These are phyloP conservation scores for Craterocephalus amniculus DNA, from an alignment of 2,797 vertebrate genomes.

Conservation along the genomic window DNA sequence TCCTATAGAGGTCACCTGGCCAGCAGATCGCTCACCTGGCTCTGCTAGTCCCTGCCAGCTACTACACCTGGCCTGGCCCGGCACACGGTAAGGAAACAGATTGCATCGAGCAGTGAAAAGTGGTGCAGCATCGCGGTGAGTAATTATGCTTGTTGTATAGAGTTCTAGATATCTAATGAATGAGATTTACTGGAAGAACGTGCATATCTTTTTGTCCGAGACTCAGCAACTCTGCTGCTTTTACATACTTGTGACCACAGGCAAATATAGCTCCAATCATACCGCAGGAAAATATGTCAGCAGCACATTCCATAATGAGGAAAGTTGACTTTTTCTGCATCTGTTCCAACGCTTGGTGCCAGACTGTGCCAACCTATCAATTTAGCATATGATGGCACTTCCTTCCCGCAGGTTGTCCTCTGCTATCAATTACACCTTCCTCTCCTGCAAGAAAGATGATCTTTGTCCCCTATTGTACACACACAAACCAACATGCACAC, in stretches of 20 bases:
- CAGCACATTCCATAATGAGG: constrained; percentile 40
- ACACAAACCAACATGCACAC: constrained; percentile 30
- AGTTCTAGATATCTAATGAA: not conserved
- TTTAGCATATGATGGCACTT: constrained; percentile 69
- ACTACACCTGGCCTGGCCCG: constrained; percentile 69
- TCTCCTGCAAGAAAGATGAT: constrained; percentile 69
- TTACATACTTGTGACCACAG: not conserved
- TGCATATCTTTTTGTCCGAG: not conserved
- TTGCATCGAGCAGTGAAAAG: constrained; percentile 53
- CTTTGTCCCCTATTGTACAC: constrained; percentile 60
- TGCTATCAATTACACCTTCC: constrained; percentile 76
- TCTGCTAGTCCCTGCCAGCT: constrained; percentile 66
- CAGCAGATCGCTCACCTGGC: constrained; percentile 80
- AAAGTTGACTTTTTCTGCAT: constrained; percentile 46
- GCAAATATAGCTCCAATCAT: constrained; percentile 8
- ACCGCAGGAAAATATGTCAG: constrained; percentile 5
- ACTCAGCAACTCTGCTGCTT: not conserved
- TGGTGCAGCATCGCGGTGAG: constrained; percentile 22
- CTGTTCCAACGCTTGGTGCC: constrained; percentile 59
- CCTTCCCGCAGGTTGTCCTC: constrained; percentile 76
- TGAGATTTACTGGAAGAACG: not conserved
- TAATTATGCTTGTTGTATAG: constrained; percentile 21
- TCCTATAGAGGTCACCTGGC: constrained; percentile 79
- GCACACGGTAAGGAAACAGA: constrained; percentile 55
- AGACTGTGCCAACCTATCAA: constrained; percentile 64